Conservation (phyloP, 2,113 vertebrate species). For the Chamaetylas fuelleborni region DNA sequence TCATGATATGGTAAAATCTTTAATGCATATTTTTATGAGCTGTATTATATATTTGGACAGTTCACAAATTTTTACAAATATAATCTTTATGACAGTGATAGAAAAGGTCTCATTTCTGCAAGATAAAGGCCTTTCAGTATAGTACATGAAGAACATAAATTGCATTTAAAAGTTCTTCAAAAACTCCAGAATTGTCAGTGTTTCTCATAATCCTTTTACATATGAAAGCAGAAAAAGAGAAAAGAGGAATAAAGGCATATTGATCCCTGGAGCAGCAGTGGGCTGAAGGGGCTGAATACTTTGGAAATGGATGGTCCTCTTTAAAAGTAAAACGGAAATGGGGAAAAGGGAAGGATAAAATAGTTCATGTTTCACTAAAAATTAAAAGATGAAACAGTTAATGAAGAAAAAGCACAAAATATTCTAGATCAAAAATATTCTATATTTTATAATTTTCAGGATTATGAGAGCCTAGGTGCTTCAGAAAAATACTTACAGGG, state of each 20-base stretch:
- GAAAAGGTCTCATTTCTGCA: background rate
- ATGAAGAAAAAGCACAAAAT: background rate
- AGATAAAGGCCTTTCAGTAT: background rate
- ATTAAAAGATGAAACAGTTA: background rate
- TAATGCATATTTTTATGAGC: background rate
- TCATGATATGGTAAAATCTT: background rate
- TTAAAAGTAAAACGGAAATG: background rate
- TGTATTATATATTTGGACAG: background rate
- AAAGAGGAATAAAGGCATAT: background rate
- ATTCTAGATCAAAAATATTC: background rate
- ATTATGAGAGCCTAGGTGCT: background rate
- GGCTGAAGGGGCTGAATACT: background rate
- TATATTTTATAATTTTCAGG: background rate
- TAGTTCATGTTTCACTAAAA: background rate
- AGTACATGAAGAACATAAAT: background rate
- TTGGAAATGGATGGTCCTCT: background rate
- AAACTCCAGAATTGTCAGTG: background rate
- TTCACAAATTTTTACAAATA: background rate
- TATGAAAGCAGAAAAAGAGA: background rate
- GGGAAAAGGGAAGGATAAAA: background rate
- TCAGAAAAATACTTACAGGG: background rate
- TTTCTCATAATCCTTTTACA: background rate
- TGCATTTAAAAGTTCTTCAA: background rate
- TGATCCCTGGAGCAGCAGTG: background rate
- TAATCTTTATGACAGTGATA: background rate